Evolutionary conservation across 2,113 vertebrate species (phyloP).

Genomic region (Grus americana): DNA sequence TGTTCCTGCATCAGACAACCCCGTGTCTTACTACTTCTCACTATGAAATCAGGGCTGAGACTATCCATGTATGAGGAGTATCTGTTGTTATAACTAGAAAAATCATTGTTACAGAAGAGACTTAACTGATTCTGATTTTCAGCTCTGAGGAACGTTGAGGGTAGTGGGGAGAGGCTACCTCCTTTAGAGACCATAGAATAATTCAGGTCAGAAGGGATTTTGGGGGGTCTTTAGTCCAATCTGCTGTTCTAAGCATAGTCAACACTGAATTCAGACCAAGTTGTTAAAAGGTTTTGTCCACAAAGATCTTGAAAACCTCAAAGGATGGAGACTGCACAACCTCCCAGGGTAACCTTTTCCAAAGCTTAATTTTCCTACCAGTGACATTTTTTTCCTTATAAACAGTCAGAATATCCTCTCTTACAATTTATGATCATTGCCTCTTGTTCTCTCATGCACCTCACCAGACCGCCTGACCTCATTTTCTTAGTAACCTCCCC

Average conservation of each 20-base stretch:
- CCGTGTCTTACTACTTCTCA: not conserved
- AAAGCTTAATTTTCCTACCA: not conserved
- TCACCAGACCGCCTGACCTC: not conserved
- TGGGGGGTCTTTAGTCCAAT: not conserved
- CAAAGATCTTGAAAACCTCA: not conserved
- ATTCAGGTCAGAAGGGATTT: not conserved
- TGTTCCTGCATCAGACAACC: not conserved
- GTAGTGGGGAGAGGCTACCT: no score
- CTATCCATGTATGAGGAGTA: not conserved
- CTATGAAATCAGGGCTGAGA: not conserved
- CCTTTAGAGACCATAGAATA: not conserved
- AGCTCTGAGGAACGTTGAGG: not conserved
- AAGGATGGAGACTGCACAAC: no score
- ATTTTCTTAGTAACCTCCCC: not conserved
- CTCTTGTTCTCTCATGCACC: not conserved
- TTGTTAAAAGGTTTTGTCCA: not conserved
- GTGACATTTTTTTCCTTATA: not conserved
- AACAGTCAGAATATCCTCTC: not conserved
- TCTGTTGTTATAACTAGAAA: not conserved
- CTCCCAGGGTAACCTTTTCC: no score
- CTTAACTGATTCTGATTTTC: not conserved
- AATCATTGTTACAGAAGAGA: not conserved
- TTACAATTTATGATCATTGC: not conserved
- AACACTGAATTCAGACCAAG: not conserved
- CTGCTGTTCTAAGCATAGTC: not conserved